Conservation (phyloP, 2,888 invertebrate species). For the Catocala sponsa region DNA sequence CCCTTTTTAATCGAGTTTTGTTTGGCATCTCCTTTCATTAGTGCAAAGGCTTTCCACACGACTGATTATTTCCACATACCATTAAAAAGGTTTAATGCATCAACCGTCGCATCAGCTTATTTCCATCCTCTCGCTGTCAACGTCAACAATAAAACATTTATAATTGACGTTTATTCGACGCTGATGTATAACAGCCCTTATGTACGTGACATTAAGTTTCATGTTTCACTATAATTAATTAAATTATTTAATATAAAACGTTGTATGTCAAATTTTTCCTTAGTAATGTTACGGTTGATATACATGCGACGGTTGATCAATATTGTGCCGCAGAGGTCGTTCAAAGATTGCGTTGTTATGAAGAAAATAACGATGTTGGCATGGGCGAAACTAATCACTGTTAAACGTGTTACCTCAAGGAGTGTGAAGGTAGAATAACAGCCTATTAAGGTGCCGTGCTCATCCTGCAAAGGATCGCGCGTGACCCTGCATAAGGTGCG, state of each 20-base stretch:
- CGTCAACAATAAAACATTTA: slow-evolving; percentile 55
- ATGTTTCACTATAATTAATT: slow-evolving; percentile 55
- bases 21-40: neutral
- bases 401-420: slow-evolving; percentile 10
- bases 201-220: slow-evolving; percentile 50
- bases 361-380: slow-evolving; percentile 1
- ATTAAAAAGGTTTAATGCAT: slow-evolving; percentile 16
- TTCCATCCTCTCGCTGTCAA: slow-evolving; percentile 48
- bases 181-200: slow-evolving; percentile 53
- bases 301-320: slow-evolving; percentile 13
- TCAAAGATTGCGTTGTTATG: neutral
- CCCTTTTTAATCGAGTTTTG: neutral
- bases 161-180: slow-evolving; percentile 58
- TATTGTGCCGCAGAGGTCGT: neutral
- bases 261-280: slow-evolving; percentile 13
- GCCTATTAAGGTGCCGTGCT: slow-evolving; percentile 17
- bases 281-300: slow-evolving; percentile 5
- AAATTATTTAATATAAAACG: slow-evolving; percentile 43
- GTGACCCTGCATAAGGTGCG: slow-evolving; percentile 25
- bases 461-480: slow-evolving; percentile 12
- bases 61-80: slow-evolving; percentile 1
- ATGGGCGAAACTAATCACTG: neutral
- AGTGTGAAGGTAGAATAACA: slow-evolving; percentile 9
- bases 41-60: neutral
- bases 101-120: slow-evolving; percentile 24